Conservation (phyloP, 2,113 vertebrate genomes). For the Cryptomyrus ogoouensis region DNA sequence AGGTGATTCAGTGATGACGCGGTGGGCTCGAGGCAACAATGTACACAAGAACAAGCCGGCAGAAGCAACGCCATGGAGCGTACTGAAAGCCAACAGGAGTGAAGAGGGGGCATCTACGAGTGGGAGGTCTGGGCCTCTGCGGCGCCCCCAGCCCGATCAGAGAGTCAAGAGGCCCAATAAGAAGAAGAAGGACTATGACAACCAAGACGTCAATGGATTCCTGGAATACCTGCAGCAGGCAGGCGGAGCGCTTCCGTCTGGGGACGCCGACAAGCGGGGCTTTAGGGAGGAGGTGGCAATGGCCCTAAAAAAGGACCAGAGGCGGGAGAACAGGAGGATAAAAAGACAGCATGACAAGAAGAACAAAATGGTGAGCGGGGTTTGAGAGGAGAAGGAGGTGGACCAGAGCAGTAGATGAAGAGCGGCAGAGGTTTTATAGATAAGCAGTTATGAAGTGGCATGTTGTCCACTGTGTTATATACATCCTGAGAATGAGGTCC, state of each 20-base stretch:
- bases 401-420: background rate
- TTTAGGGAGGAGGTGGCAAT: constrained; percentile 52
- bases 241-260: constrained; percentile 34
- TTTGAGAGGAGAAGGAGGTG: constrained; percentile 29
- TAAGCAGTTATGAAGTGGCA: background rate
- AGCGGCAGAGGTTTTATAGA: background rate
- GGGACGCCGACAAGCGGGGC: constrained; percentile 19
- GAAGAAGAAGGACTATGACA: constrained; percentile 70
- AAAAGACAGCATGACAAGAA: constrained; percentile 76
- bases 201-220: constrained; percentile 84
- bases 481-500: background rate
- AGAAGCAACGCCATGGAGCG: constrained; percentile 77
- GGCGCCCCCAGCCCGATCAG: constrained; percentile 33
- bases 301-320: constrained; percentile 69
- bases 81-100: constrained; percentile 46
- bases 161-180: constrained; percentile 52
- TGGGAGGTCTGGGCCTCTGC: constrained; percentile 23
- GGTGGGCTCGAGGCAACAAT: constrained; percentile 76
- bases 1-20: constrained; percentile 65
- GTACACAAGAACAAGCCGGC: constrained; percentile 58
- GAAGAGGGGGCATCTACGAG: background rate
- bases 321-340: constrained; percentile 73
- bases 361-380: constrained; percentile 72
- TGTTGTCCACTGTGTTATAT: background rate
- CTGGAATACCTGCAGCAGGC: constrained; percentile 61